These are phyloP conservation scores for Luscinia luscinia DNA, from an alignment of 2,797 vertebrate species.

Conservation along the genomic window DNA sequence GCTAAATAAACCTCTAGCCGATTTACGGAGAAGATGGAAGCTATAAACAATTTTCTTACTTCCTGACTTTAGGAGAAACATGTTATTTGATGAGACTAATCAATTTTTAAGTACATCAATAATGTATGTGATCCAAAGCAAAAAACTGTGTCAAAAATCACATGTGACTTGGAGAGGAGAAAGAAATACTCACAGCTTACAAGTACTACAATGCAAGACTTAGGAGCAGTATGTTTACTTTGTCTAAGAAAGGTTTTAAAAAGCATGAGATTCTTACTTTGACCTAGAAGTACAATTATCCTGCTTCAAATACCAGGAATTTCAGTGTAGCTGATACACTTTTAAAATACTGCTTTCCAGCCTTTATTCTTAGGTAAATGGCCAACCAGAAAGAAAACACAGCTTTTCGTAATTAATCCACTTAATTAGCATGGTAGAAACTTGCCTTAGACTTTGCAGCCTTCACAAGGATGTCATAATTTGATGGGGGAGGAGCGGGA, in stretches of 20 bases:
- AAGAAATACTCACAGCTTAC: background rate
- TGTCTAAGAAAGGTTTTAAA: background rate
- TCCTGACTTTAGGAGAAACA: background rate
- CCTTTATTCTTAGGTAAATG: background rate
- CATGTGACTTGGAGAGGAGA: background rate
- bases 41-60: background rate
- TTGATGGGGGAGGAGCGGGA: slow-evolving; percentile 93
- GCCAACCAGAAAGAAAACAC: background rate
- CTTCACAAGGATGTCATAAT: slow-evolving; percentile 95
- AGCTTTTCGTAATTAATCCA: background rate
- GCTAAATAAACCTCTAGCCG: background rate
- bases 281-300: background rate
- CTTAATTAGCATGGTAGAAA: background rate
- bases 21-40: background rate
- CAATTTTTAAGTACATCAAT: background rate
- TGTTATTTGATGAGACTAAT: background rate
- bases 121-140: background rate
- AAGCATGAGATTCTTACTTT: background rate
- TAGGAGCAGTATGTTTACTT: background rate
- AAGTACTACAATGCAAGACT: background rate
- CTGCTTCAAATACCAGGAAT: background rate
- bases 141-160: background rate
- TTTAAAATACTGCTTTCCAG: background rate
- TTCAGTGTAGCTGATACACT: background rate
- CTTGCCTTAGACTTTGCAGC: slow-evolving; percentile 90